Percentiles rank a stretch among this genome's conserved stretches.
These are phyloP conservation scores for Corythaixoides concolor DNA, from an alignment of 2,113 vertebrate species.

Conservation along the genomic window DNA sequence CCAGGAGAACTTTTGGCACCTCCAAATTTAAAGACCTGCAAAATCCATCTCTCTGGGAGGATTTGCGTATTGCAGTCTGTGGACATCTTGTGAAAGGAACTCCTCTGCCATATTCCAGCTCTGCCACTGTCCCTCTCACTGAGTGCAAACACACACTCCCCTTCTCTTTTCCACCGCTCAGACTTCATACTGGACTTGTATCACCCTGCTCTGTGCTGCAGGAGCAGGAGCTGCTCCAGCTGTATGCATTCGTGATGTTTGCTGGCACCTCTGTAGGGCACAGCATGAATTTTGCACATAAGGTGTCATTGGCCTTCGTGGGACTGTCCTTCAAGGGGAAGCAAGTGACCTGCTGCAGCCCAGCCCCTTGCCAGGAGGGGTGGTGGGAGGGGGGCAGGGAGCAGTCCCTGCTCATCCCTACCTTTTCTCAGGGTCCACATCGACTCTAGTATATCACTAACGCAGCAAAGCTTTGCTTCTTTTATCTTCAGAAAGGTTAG, in stretches of 20 bases:
- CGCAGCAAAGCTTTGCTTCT: background rate
- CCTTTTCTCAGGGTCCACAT: background rate
- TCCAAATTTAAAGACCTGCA: background rate
- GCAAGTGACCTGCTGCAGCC: background rate
- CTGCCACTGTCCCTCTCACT: background rate
- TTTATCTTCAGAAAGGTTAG: background rate
- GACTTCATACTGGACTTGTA: background rate
- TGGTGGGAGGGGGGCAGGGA: background rate
- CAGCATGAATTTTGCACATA: background rate
- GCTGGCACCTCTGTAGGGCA: background rate
- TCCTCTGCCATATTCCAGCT: background rate
- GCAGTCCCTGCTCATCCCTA: background rate
- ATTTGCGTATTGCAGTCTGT: background rate
- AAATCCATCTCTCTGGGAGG: background rate
- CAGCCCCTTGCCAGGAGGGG: background rate
- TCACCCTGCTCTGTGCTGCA: rapidly evolving
- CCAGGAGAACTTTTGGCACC: background rate
- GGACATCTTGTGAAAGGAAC: background rate
- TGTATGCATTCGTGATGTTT: background rate
- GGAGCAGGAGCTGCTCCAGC: background rate
- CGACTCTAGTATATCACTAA: background rate
- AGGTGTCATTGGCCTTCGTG: background rate
- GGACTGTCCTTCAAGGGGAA: background rate
- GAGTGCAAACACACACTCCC: background rate
- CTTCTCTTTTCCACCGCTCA: background rate